Evolutionary conservation across 2,888 invertebrate species (phyloP), one percentile per base, ranked within the genome.

Genomic region (Leucoptera coffeella): DNA sequence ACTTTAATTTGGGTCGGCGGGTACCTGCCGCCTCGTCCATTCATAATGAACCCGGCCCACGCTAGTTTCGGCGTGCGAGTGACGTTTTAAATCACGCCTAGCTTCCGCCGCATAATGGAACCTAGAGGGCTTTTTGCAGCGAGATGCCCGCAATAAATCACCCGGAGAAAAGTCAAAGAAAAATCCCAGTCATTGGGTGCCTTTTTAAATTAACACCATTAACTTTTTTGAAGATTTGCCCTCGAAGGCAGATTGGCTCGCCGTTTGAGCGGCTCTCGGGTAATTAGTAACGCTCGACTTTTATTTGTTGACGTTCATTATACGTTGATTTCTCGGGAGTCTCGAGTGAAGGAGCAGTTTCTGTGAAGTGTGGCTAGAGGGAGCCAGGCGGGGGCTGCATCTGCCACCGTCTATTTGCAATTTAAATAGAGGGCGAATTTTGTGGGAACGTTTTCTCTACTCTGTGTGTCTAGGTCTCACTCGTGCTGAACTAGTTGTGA

Each of bases 301-400:
- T 71, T 67, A 71, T 71, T 72, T 71, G 69, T 69, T 65, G 62
- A 61, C 65, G 59, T 60, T 65, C 59, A 65, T 69, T 69, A 65
- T 58, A 56, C 56, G 52, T 55, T 65, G 61, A 65, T 64, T 65
- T 55, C 50, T 42, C 39, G 41, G 29, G 53, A 32, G 45, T 21
- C n/a, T n/a, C n/a, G n/a, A n/a, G n/a, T n/a, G n/a, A n/a, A n/a
- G n/a, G n/a, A n/a, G n/a, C n/a, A n/a, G n/a, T n/a, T n/a, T n/a
- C n/a, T n/a, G n/a, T n/a, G n/a, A n/a, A n/a, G n/a, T n/a, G n/a
- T n/a, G n/a, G n/a, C n/a, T n/a, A n/a, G n/a, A n/a, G n/a, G n/a
- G n/a, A n/a, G n/a, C n/a, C n/a, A n/a, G n/a, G n/a, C n/a, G 39
- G 47, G 48, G 43, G 49, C 51, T 67, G 67, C 69, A 67, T 67